Evolutionary conservation across 2,797 vertebrate genomes (phyloP), one percentile per base, ranked within the genome.

Genomic region (Cryptoprocta ferox): DNA sequence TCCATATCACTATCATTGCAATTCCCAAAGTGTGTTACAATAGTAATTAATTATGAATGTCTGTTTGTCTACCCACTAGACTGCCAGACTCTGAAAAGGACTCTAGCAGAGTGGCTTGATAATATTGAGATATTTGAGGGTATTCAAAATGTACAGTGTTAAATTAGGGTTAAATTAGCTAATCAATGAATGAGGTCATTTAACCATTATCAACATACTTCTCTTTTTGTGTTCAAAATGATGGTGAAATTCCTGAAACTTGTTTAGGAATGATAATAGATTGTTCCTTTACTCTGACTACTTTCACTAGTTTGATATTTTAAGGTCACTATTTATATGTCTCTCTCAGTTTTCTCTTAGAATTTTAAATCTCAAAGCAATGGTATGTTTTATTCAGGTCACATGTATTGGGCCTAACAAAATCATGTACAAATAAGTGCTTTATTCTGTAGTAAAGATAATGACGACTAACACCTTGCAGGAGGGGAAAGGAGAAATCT

Each of bases 351-450:
- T 83, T 85, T 71, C 68, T 82, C n/a, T 88, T 65, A 59, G 37
- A 42, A 90, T 35, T 85, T n/a, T 85, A 78, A 78, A 84, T 68
- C 30, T 89, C 61, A 95, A 89, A 87, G 32, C 28, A 81, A 21
- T 76, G n/a, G 16, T 32, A 15, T 66, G 53, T 66, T 80, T 91
- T 73, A 48, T 45, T 1, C 24, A 53, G 86, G 30, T 91, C 26
- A 76, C 37, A 28, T 26, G 1, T 71, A 68, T 11, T 68, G 21
- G 92, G 28, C 28, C 26, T 83, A 30, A 24, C 24, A 90, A 45
- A 92, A 79, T 65, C 18, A 71, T 21, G 11, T 83, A 53, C 26
- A 84, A 65, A 84, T 82, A 82, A 26, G 13, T 81, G 35, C 14
- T 86, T 91, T 81, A 85, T 81, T 37, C 80, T 19, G 83, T 30